Base-by-base conservation (phyloP, 2,797 vertebrate species). In the Pristis pectinata region DNA sequence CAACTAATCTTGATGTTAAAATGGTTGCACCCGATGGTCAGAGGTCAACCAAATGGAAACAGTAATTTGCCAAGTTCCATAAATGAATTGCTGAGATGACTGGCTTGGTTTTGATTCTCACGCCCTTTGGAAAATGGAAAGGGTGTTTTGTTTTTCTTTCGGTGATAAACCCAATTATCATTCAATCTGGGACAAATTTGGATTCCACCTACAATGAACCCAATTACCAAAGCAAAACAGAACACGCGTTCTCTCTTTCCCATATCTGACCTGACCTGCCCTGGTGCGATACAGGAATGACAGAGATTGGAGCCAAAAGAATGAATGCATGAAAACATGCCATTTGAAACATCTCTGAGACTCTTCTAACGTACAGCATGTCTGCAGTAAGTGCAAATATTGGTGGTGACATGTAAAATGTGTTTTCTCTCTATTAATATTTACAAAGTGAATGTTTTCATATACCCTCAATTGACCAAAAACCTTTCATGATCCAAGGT, bases 171-270 rank as follows among this genome's bases (percentile, higher is more conserved):
- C 11, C 1, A 6, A 87, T 87, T 61, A 30, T 27, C 34, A 37
- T 59, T 87, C 83, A 61, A 53, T 59, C 53, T 15, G 53, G 53
- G 53, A 87, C 53, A 87, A 87, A 87, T 87, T 49, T 85, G 10
- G 27, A 53, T 56, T 85, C 27, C 82, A 85, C 53, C 44, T 37
- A 79, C 41, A 56, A 53, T 87, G 49, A 87, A 87, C 30, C 83
- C 83, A 87, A 87, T 87, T 87, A 87, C 27, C 53, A 87, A 87
- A 30, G 56, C 59, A 87, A 85, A 87, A 87, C 83, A 87, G 59
- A 87, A 87, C 30, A 34, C 44, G 11, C 59, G 53, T 87, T 87
- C 56, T 87, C 83, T 56, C 82, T 34, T 59, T 83, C 83, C 53
- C 83, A 59, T 61, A 8, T 59, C 53, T 87, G 83, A 59, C 49